Base-by-base conservation (phyloP, 2,888 invertebrate genomes). In the Scelioninae gen. 1 region DNA sequence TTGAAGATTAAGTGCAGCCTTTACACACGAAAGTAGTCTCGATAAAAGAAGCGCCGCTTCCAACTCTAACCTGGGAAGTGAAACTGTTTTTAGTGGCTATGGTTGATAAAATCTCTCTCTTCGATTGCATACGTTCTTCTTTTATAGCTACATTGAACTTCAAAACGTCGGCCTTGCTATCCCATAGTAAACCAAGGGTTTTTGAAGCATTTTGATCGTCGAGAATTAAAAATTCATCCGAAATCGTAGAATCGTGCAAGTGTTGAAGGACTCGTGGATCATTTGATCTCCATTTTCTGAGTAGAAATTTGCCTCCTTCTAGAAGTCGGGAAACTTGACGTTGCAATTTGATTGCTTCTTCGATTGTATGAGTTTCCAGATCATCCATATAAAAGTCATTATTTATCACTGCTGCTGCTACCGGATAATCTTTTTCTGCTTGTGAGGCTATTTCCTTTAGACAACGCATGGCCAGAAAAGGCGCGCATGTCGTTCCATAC, bases 361-460 rank as follows among this genome's bases (percentile, higher is more conserved):
- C n/a, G 0, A 53, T 6, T 0, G n/a, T 16, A n/a, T 53, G 7
- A n/a, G 1, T 6, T 8, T 7, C 53, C 53, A 53, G 31, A 81
- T 71, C 58, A n/a, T 58, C 69, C 58, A 90, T 85, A 45, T 90
- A 90, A 23, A 86, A 84, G 15, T 53, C 53, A 1, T 16, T 6
- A 13, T n/a, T 23, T 1, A 53, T 53, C 0, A 32, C 10, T 4
- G 0, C 1, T n/a, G 53, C n/a, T n/a, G 16, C 32, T 32, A 5
- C n/a, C 11, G 31, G 53, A 5, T 4, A 32, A 86, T 5, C 16
- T 15, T 43, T 29, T 4, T 56, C 31, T 7, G 23, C 38, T 23
- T 29, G 23, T 1, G 0, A 32, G 1, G 16, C 56, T 31, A 34
- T 16, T 47, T 55, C n/a, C 13, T 31, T n/a, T 5, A 53, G 13